Evolutionary conservation across 2,797 vertebrate species (phyloP), one percentile per base, ranked within the genome.

Genomic region (Aulostomus chinensis): DNA sequence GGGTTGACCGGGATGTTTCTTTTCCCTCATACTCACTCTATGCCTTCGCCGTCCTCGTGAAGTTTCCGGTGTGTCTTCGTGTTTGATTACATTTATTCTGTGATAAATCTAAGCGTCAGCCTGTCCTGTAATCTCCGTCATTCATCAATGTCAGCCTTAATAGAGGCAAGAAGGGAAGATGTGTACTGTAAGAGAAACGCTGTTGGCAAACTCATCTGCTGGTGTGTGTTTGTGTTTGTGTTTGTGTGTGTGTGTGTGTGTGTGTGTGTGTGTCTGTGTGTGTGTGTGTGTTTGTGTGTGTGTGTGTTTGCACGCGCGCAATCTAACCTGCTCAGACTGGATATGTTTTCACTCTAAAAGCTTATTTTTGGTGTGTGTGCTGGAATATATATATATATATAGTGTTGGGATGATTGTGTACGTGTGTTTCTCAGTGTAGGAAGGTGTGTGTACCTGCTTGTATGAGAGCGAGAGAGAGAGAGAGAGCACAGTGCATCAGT

Each of bases 91-190:
- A 53, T 73, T 73, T 48, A 49, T 67, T 73, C 62, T 69, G 67
- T 56, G 73, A 83, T 60, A 59, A 65, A 62, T 57, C 73, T 78
- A 63, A 73, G 68, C 54, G 3, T 59, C 72, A 34, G 70, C 65
- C 70, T 64, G 74, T 71, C 59, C 64, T 46, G 57, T 77, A 81
- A 84, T 84, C 73, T 66, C 41, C 11, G 41, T 61, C 76, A 73
- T 86, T 80, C 58, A 68, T 87, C 83, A 87, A 53, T 26, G 73
- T 79, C 83, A 68, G 53, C 40, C 58, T 54, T 71, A 73, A 78
- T 75, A 63, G 77, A 74, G 60, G 67, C 64, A 45, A 46, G 48
- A 56, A 51, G 42, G 47, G 52, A 59, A 51, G 52, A 18, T n/a
- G n/a, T n/a, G n/a, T 11, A 51, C 41, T 20, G 56, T 9, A 9